Evolutionary conservation across 2,888 invertebrate genomes (phyloP).

Genomic region (Cephalotes varians): DNA sequence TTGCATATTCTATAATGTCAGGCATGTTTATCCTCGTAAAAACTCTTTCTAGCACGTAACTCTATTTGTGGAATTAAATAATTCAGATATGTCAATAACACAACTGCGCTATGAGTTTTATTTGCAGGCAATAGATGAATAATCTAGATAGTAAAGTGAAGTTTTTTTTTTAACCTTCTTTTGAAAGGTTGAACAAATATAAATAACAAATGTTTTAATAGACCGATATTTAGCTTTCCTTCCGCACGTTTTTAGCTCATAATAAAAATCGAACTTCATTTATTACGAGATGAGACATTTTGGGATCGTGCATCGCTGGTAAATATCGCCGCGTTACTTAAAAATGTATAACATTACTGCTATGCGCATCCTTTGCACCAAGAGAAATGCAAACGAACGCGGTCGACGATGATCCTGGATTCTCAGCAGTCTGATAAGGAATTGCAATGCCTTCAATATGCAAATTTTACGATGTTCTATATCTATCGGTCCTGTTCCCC

Average conservation of each 20-base stretch:
- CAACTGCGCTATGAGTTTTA: background rate
- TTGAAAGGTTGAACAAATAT: background rate
- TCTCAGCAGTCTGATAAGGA: slow-evolving; percentile 61
- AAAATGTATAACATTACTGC: slow-evolving; percentile 47
- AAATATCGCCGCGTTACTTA: slow-evolving; percentile 14
- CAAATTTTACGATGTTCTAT: slow-evolving; percentile 60
- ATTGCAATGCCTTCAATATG: slow-evolving; percentile 66
- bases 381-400: slow-evolving; percentile 66
- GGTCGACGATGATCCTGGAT: slow-evolving; percentile 60
- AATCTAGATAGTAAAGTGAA: background rate
- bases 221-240: background rate
- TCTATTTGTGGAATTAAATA: slow-evolving; percentile 3
- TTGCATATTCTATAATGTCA: background rate
- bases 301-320: background rate
- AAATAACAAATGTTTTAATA: background rate
- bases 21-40: background rate
- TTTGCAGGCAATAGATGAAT: background rate
- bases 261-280: background rate
- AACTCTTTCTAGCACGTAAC: background rate
- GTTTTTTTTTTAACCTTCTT: background rate
- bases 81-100: background rate
- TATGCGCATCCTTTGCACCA: slow-evolving; percentile 17
- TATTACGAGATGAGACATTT: background rate
- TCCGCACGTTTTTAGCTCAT: background rate
- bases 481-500: slow-evolving; percentile 50